A percentile compares a stretch with the other conserved stretches of the same genome.
These are phyloP conservation scores for Mirza zaza DNA, from an alignment of 2,113 vertebrate species.

Conservation along the genomic window DNA sequence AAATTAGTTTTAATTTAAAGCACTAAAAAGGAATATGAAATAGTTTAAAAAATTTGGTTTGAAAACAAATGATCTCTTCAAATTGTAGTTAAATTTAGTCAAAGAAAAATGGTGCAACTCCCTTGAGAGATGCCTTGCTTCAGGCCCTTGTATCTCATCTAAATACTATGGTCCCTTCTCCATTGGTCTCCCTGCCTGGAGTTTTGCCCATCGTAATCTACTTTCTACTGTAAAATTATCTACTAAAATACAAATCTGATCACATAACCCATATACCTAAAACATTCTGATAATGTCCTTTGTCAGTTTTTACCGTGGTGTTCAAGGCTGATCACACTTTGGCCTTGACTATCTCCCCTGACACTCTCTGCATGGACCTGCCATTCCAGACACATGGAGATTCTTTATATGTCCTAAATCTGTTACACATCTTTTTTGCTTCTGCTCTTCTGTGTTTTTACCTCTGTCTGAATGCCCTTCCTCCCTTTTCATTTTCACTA, in stretches of 20 bases:
- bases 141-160: not conserved
- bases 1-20: constrained; percentile 79
- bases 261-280: not conserved
- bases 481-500: not conserved
- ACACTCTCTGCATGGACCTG: not conserved
- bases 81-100: constrained; percentile 67
- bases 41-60: constrained; percentile 69
- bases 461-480: not conserved
- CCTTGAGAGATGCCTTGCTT: constrained; percentile 40
- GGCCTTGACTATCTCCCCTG: not conserved
- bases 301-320: not conserved
- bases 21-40: constrained; percentile 72
- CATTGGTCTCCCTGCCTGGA: not conserved
- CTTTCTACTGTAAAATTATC: not conserved
- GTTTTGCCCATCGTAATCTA: not conserved
- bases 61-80: constrained; percentile 73
- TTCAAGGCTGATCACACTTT: not conserved
- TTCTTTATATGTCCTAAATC: not conserved
- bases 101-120: constrained; percentile 27
- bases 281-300: not conserved
- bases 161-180: not conserved
- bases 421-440: not conserved
- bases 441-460: not conserved
- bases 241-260: not conserved
- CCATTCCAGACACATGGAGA: not conserved